A percentile compares a stretch with the other conserved stretches of the same genome.
Conservation (phyloP, 2,797 vertebrate genomes). For the Micrastur ruficollis region DNA sequence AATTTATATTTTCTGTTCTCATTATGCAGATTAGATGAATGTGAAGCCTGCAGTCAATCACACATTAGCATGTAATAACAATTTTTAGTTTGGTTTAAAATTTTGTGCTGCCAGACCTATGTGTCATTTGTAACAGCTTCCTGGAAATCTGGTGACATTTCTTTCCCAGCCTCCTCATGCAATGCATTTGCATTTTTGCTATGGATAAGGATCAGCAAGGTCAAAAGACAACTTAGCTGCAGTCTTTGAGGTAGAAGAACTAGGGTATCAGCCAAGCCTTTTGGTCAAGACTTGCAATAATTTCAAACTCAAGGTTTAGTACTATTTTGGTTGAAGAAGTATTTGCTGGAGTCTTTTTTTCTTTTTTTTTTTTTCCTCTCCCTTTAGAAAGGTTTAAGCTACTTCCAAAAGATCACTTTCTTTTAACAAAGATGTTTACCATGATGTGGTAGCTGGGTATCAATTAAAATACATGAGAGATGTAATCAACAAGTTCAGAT, state of each 20-base stretch:
- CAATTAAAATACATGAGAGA: neutral
- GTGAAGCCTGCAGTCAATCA: neutral
- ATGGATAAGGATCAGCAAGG: neutral
- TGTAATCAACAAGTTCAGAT: neutral
- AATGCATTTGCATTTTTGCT: neutral
- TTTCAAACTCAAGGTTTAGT: neutral
- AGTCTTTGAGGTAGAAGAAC: neutral
- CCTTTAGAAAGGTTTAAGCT: neutral
- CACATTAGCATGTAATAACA: neutral
- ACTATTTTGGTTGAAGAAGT: neutral
- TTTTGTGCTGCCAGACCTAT: neutral
- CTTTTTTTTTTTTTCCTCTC: neutral
- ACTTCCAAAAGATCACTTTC: neutral
- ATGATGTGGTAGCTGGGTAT: neutral
- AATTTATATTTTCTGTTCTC: neutral
- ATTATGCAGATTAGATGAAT: neutral
- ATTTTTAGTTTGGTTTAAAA: neutral
- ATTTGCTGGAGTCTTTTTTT: neutral
- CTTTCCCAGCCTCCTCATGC: neutral
- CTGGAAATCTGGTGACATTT: neutral
- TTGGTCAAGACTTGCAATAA: neutral
- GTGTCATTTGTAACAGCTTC: neutral
- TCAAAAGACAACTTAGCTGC: neutral
- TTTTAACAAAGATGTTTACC: neutral
- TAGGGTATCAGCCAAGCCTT: neutral